phyloP scores from a whole-genome alignment of 2,113 vertebrate genomes.

The Prunella himalayana region DNA sequence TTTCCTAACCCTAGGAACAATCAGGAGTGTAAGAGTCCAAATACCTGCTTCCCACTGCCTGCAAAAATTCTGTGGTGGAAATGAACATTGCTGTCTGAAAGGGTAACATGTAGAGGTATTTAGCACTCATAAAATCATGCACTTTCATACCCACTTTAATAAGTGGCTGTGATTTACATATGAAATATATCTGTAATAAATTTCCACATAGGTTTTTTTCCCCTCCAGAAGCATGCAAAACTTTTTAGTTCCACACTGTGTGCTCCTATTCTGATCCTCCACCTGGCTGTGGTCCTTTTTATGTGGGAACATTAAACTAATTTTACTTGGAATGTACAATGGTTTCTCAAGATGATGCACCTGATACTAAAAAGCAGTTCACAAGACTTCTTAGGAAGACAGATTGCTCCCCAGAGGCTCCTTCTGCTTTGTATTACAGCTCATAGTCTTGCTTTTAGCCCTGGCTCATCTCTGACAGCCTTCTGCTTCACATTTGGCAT shows the following conservation, averaged over 20 bases:
- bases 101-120: slow-evolving; percentile 19
- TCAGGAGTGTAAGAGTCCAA: background rate
- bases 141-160: slow-evolving; percentile 65
- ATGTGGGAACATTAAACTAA: slow-evolving; percentile 93
- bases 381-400: slow-evolving; percentile 83
- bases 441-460: slow-evolving; percentile 74
- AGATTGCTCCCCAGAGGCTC: slow-evolving; percentile 84
- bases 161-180: slow-evolving; percentile 76
- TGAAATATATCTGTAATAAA: slow-evolving; percentile 76
- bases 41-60: background rate
- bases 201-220: slow-evolving; percentile 70
- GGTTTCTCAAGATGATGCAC: slow-evolving; percentile 98
- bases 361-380: slow-evolving; percentile 96
- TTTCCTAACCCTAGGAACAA: background rate
- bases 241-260: slow-evolving; percentile 90
- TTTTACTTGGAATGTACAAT: slow-evolving; percentile 93
- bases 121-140: slow-evolving; percentile 47
- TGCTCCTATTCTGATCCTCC: slow-evolving; percentile 76
- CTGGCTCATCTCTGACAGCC: slow-evolving; percentile 78
- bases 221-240: slow-evolving; percentile 80
- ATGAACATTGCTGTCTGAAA: slow-evolving; percentile 32
- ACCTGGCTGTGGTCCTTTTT: slow-evolving; percentile 86
- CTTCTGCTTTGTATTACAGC: slow-evolving; percentile 80
- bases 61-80: background rate
- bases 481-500: slow-evolving; percentile 84